These are phyloP conservation scores for Typhlomys cinereus DNA, from an alignment of 2,113 vertebrate species.

Conservation along the genomic window DNA sequence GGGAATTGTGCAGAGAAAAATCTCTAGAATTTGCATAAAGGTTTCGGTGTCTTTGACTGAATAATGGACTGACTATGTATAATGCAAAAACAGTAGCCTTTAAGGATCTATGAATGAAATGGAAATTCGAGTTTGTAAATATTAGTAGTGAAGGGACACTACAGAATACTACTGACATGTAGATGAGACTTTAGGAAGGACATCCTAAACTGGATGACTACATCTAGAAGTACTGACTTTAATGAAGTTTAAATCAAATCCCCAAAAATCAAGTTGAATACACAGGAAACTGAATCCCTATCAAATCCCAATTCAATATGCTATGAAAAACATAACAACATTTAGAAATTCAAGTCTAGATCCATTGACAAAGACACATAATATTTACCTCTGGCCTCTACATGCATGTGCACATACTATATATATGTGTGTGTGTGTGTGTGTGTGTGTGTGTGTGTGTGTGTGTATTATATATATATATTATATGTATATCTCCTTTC, in stretches of 20 bases:
- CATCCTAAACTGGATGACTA: background rate
- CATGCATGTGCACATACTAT: background rate
- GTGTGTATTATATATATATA: background rate
- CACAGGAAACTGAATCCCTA: background rate
- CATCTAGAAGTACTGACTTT: background rate
- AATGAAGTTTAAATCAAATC: background rate
- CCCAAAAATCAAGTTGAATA: background rate
- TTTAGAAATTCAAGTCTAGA: background rate
- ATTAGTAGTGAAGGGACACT: background rate
- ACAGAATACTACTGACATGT: background rate
- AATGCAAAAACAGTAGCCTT: background rate
- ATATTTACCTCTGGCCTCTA: background rate
- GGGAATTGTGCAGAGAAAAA: background rate
- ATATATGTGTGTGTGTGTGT: background rate
- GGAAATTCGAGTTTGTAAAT: background rate
- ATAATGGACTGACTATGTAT: background rate
- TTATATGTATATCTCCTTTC: background rate
- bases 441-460: background rate
- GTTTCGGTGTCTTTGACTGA: background rate
- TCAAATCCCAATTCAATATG: background rate
- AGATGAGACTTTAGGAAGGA: background rate
- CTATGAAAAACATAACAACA: background rate
- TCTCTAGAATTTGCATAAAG: background rate
- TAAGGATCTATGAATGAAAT: background rate
- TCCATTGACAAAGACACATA: background rate